phyloP scores from a whole-genome alignment of 2,797 vertebrate genomes.

The Cynodonichthys magdalenae region DNA sequence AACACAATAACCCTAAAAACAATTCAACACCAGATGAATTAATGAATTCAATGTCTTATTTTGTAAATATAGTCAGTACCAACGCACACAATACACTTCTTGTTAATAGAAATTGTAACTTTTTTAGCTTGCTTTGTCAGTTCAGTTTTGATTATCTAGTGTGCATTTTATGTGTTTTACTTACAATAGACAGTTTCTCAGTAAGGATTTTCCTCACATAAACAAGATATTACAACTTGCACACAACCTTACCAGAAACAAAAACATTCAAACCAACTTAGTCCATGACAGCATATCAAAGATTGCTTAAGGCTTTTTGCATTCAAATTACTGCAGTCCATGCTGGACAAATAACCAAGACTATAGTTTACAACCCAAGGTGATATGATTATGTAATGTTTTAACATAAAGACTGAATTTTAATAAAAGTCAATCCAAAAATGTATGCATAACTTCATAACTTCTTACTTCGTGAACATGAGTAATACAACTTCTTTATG shows the following conservation, averaged over 20 bases:
- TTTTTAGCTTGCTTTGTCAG: conserved; percentile 49
- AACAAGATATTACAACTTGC: conserved; percentile 61
- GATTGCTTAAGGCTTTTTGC: conserved; percentile 69
- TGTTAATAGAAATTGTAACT: conserved; percentile 58
- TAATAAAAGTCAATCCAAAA: conserved; percentile 50
- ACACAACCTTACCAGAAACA: conserved; percentile 61
- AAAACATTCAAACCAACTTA: conserved; percentile 52
- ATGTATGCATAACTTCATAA: conserved; percentile 32
- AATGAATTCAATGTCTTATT: conserved; percentile 31
- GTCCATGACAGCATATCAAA: conserved; percentile 63
- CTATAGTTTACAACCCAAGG: conserved; percentile 45
- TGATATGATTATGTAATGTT: conserved; percentile 50
- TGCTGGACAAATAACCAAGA: conserved; percentile 63
- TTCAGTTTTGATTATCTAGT: conserved; percentile 47
- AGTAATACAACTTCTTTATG: conserved; percentile 40
- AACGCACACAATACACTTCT: conserved; percentile 60
- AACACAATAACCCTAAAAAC: conserved; percentile 56
- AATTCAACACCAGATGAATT: conserved; percentile 38
- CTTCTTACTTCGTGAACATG: conserved; percentile 34
- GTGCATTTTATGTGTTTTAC: conserved; percentile 62
- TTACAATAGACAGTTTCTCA: conserved; percentile 62
- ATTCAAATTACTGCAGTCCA: conserved; percentile 68
- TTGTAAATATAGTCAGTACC: conserved; percentile 66
- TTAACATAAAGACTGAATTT: conserved; percentile 56
- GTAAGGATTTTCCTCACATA: conserved; percentile 53